A percentile compares a stretch with the other conserved stretches of the same genome.
These are phyloP conservation scores for Sphenopsis melanotis DNA, from an alignment of 2,797 vertebrate species.

Conservation along the genomic window DNA sequence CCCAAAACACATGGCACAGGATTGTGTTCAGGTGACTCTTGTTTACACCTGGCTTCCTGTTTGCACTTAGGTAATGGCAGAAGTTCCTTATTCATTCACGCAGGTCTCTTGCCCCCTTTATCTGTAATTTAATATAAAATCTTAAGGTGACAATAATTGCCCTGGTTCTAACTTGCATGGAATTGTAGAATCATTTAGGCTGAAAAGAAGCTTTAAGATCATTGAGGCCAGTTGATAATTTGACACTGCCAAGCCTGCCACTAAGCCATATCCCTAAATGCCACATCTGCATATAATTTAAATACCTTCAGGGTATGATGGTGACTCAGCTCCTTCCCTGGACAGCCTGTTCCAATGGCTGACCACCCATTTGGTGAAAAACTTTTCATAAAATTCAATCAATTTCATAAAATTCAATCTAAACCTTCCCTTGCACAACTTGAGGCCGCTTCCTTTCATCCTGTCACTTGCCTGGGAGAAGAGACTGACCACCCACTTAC, in stretches of 20 bases:
- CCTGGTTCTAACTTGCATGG: background rate
- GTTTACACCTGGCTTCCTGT: background rate
- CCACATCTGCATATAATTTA: background rate
- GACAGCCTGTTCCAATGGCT: background rate
- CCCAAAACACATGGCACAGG: background rate
- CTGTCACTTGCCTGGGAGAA: background rate
- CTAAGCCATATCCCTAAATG: background rate
- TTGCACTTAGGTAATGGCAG: background rate
- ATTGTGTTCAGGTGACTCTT: background rate
- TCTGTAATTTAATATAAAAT: background rate
- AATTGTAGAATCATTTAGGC: background rate
- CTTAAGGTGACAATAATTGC: background rate
- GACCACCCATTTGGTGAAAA: background rate
- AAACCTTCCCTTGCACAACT: background rate
- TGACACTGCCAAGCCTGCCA: background rate
- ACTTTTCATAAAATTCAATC: background rate
- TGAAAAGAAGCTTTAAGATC: background rate
- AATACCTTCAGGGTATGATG: background rate
- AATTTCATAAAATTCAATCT: background rate
- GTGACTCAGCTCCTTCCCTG: background rate
- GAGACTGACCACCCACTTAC: background rate
- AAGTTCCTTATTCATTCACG: background rate
- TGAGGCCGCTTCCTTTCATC: background rate
- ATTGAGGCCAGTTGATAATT: fast-evolving
- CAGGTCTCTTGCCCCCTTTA: background rate